Evolutionary conservation across 2,797 vertebrate species (phyloP).

Genomic region (Jordanella pulchra): DNA sequence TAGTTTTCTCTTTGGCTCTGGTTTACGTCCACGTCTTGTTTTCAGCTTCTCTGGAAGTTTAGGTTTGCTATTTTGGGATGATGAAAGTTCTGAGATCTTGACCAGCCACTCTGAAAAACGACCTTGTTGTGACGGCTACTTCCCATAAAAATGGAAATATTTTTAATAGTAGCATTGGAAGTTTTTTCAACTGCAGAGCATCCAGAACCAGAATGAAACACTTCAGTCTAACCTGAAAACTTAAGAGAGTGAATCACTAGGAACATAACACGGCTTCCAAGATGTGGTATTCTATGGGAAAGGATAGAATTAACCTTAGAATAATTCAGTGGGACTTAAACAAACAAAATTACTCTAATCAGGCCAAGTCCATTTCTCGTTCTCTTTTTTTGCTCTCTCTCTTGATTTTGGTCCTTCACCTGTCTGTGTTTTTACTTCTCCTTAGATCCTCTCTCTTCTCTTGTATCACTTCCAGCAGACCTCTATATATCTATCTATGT

Average conservation of each 20-base stretch:
- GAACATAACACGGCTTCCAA: no score
- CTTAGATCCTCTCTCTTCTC: slow-evolving; percentile 78
- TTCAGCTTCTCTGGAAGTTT: no score
- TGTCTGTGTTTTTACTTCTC: slow-evolving; percentile 83
- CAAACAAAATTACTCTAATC: slow-evolving; percentile 4
- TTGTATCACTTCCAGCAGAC: slow-evolving; percentile 76
- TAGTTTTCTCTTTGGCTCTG: no score
- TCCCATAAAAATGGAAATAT: neutral
- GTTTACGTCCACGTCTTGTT: no score
- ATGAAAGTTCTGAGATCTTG: neutral
- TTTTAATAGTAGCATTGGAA: neutral
- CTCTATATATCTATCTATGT: slow-evolving; percentile 40
- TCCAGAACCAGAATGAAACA: neutral
- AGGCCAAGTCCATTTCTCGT: slow-evolving; percentile 82
- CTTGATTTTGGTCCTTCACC: slow-evolving; percentile 69
- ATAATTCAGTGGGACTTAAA: neutral
- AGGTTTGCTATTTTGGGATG: no score
- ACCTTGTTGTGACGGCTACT: neutral
- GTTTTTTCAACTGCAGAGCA: neutral
- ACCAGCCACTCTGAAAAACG: neutral
- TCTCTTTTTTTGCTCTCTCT: slow-evolving; percentile 44
- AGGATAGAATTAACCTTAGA: neutral
- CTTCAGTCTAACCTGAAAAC: neutral
- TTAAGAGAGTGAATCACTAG: neutral
- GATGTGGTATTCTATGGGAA: neutral